Evolutionary conservation across 2,797 vertebrate genomes (phyloP), one percentile per base, ranked within the genome.

Genomic region (Poecile montanus): DNA sequence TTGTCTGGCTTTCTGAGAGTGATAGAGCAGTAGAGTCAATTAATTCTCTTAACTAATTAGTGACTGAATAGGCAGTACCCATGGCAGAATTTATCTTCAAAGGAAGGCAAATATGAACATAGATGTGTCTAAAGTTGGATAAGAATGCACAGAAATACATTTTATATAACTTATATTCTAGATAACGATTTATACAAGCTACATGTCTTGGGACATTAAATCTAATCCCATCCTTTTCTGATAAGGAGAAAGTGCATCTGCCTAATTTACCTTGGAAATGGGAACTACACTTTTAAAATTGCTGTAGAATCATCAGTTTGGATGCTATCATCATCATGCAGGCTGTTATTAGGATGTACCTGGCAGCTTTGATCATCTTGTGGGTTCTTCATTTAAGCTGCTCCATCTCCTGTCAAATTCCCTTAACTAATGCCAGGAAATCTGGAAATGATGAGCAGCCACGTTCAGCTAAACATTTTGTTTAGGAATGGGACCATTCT

Each of bases 381-480:
- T 6, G 29, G 13, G 16, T n/a, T 16, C 13, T 11, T 8, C 61
- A 29, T 27, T 54, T 53, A 71, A 67, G 54, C 9, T 27, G 6
- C 51, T 76, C 7, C 15, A 16, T 22, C 21, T 60, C 45, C 25
- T 7, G 26, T 10, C 13, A 10, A 42, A 6, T 47, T 75, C 23
- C 26, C 4, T 45, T 11, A 61, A 30, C 5, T 9, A 4, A 1
- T 2, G 7, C 11, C 11, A 50, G 16, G 42, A 87, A 79, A n/a
- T 61, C 15, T 7, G 13, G 47, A 38, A 79, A 27, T 22, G 23
- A 38, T 32, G 26, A 68, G 20, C 36, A 54, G 16, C 23, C 11
- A 7, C 0, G 0, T 9, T 11, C 42, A 47, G 23, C 3, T 13
- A 4, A 58, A 62, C 3, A 3, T 7, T 19, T 74, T 8, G 1